Conservation (phyloP, 2,888 invertebrate genomes). For the Camponotus fellah region DNA sequence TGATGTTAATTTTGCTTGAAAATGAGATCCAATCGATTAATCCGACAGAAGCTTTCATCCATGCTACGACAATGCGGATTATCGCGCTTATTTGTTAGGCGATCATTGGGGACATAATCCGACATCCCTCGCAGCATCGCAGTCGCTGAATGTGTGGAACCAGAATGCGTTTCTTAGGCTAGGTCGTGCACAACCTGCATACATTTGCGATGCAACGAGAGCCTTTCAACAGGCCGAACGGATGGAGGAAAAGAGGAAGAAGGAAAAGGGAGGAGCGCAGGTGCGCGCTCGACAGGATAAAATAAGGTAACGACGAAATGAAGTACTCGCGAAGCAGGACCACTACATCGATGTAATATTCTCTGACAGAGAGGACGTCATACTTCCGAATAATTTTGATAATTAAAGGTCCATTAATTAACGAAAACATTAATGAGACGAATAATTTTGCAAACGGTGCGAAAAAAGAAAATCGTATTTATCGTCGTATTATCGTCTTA, state of each 20-base stretch:
- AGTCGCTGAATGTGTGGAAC: conserved; percentile 33
- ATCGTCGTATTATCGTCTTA: no score
- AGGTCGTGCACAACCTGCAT: conserved; percentile 54
- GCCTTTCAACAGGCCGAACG: conserved; percentile 21
- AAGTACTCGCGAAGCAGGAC: conserved; percentile 45
- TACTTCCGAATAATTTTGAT: conserved; percentile 48
- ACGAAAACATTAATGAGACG: conserved; percentile 77
- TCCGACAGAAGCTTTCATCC: not conserved
- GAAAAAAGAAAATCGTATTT: conserved; percentile 45
- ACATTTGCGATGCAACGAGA: conserved; percentile 63
- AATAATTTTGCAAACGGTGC: conserved; percentile 71
- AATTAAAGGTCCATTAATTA: conserved; percentile 72
- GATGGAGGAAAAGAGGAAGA: not conserved
- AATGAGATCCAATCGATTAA: not conserved
- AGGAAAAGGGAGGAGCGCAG: conserved; percentile 53
- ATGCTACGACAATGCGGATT: conserved; percentile 9
- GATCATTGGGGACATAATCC: conserved; percentile 25
- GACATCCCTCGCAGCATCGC: conserved; percentile 16
- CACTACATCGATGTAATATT: conserved; percentile 41
- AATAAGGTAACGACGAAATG: conserved; percentile 50
- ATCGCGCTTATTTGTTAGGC: conserved; percentile 27
- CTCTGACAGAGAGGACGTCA: conserved; percentile 47
- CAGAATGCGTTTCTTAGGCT: conserved; percentile 59
- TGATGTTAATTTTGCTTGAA: not conserved
- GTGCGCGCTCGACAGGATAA: conserved; percentile 59